Evolutionary conservation across 1,140 invertebrate genomes (phyloP), one percentile per base, ranked within the genome.

Genomic region (Drosophila nannoptera): DNA sequence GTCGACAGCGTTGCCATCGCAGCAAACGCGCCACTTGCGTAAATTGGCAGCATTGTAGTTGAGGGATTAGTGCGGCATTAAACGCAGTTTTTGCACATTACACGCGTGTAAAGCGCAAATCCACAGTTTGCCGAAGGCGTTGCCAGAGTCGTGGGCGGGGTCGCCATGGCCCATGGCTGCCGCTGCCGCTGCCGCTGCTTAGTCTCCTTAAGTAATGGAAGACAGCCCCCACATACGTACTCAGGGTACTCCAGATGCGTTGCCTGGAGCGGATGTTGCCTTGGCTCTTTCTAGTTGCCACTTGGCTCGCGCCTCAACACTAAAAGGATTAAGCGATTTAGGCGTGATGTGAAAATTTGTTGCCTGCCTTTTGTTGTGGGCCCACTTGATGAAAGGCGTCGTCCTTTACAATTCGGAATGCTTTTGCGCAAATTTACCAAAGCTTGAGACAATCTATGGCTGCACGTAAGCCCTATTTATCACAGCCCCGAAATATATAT

Each of bases 81-180:
- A 84, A 86, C 81, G 77, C 81, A 83, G 81, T 86, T 84, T 84
- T 84, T 84, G 81, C 81, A 84, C 81, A 84, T 84, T 84, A 84
- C 81, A 84, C 81, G 81, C 81, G 77, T 84, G 81, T 84, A 84
- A 84, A 86, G 81, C 81, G 70, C 81, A 83, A 75, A 78, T 69
- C 81, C 80, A 69, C 65, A 82, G 62, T 65, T 73, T 61, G 59
- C 77, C 75, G 31, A 33, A 43, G 60, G 43, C 67, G 33, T 40
- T 45, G 36, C 55, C 56, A 62, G 11, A 31, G 12, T 70, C 61
- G 12, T 5, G 16, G 16, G 9, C 40, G 11, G 60, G 54, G 52
- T 50, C 53, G 38, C 38, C 38, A 2, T 9, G 6, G 49, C 32
- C 49, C 35, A 12, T 9, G 49, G n/a, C 46, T 32, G 22, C 11